Percentiles rank a stretch among this genome's conserved stretches.
Conservation (phyloP, 2,888 invertebrate species). For the Tetropium fuscum region DNA sequence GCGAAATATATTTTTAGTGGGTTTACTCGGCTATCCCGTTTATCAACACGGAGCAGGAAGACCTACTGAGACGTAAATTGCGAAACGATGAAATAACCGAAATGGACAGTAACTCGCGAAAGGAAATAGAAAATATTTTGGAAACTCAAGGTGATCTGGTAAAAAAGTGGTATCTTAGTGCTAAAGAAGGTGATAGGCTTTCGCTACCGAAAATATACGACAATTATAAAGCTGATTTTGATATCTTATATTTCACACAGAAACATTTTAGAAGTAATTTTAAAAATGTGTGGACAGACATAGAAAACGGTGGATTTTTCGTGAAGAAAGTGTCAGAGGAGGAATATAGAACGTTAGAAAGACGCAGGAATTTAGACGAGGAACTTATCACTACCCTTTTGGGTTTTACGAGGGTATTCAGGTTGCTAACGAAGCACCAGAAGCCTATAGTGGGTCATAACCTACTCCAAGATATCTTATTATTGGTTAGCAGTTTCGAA, state of each 20-base stretch:
- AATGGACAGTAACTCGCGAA: slow-evolving; percentile 53
- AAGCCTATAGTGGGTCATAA: slow-evolving; percentile 86
- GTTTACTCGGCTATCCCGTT: slow-evolving; percentile 77
- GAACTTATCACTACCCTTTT: slow-evolving; percentile 68
- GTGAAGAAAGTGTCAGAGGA: slow-evolving; percentile 59
- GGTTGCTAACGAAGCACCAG: slow-evolving; percentile 69
- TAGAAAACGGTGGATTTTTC: slow-evolving; percentile 58
- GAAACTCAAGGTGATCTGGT: slow-evolving; percentile 58
- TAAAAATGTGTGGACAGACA: slow-evolving; percentile 56
- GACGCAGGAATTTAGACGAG: slow-evolving; percentile 66
- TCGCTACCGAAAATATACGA: slow-evolving; percentile 47
- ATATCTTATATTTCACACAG: slow-evolving; percentile 72
- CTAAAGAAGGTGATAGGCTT: slow-evolving; percentile 53
- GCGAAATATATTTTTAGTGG: slow-evolving; percentile 69
- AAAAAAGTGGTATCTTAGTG: slow-evolving; percentile 59
- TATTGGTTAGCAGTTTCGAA: slow-evolving; percentile 80
- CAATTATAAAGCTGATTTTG: slow-evolving; percentile 64
- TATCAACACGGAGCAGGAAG: slow-evolving; percentile 71
- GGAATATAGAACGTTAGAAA: slow-evolving; percentile 54
- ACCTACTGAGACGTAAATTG: slow-evolving; percentile 48
- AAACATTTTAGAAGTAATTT: slow-evolving; percentile 71
- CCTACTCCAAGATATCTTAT: slow-evolving; percentile 75
- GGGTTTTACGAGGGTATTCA: slow-evolving; percentile 78
- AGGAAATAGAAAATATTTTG: slow-evolving; percentile 50
- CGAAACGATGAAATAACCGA: slow-evolving; percentile 61